Evolutionary conservation across 2,888 invertebrate species (phyloP).

Genomic region (Cremastobaeus sp.): DNA sequence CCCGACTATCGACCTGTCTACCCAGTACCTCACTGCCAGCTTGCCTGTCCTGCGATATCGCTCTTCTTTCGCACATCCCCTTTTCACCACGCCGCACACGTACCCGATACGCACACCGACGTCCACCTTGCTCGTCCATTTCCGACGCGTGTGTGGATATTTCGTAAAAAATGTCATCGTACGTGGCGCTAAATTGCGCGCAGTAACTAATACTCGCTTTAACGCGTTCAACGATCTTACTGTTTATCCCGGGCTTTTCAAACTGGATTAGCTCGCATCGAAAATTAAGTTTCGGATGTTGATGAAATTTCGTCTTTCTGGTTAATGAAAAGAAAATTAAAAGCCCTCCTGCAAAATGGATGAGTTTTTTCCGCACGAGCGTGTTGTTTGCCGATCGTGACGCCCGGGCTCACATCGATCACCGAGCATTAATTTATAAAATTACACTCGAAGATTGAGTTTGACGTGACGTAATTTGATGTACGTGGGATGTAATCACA

Average conservation of each 20-base stretch:
- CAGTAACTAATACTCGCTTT: slow-evolving; percentile 46
- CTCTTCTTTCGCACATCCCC: slow-evolving; percentile 50
- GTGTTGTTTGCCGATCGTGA: too few relatives aligned
- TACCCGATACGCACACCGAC: neutral
- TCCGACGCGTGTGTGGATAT: slow-evolving; percentile 8
- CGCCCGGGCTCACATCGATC: too few relatives aligned
- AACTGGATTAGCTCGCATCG: slow-evolving; percentile 22
- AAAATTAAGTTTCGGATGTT: slow-evolving; percentile 19
- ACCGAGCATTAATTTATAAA: too few relatives aligned
- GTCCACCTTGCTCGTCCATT: slow-evolving; percentile 11
- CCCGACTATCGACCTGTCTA: slow-evolving; percentile 50
- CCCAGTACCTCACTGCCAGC: slow-evolving; percentile 48
- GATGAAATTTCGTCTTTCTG: neutral
- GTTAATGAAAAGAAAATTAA: too few relatives aligned
- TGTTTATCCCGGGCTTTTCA: slow-evolving; percentile 32
- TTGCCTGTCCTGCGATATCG: slow-evolving; percentile 44
- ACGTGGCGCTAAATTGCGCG: slow-evolving; percentile 33
- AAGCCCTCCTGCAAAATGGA: too few relatives aligned
- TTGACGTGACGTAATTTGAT: too few relatives aligned
- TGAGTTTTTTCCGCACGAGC: too few relatives aligned
- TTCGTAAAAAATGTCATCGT: slow-evolving; percentile 42
- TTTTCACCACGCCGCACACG: slow-evolving; percentile 13
- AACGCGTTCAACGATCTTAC: slow-evolving; percentile 27
- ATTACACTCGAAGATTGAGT: too few relatives aligned
- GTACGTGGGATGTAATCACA: slow-evolving; percentile 19